Conservation (phyloP, 2,113 vertebrate species). For the Rhodinocichla rosea region DNA sequence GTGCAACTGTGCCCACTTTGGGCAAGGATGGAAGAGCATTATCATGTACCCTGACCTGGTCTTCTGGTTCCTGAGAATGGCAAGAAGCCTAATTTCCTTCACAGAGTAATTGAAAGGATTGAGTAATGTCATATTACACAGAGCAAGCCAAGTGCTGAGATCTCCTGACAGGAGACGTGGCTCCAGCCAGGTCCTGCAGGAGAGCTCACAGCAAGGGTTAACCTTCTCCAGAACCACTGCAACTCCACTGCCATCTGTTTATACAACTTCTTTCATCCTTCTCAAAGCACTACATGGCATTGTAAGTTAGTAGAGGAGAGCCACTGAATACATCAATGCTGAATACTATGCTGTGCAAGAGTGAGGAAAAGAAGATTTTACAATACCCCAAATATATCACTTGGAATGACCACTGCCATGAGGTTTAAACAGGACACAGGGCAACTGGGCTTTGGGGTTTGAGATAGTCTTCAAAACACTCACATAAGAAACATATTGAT, state of each 20-base stretch:
- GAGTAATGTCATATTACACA: neutral
- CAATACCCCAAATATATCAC: neutral
- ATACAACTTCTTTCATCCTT: neutral
- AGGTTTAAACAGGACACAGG: neutral
- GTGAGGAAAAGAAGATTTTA: neutral
- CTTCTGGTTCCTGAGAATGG: slow-evolving; percentile 6
- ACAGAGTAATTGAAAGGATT: slow-evolving; percentile 52
- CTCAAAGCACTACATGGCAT: neutral
- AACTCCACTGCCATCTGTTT: slow-evolving; percentile 13
- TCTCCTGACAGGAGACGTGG: neutral
- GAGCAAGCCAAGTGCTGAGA: slow-evolving; percentile 40
- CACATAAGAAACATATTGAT: neutral
- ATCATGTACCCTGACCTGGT: neutral
- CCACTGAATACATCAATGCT: neutral
- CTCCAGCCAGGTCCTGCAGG: neutral
- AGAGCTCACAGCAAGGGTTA: neutral
- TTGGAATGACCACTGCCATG: neutral
- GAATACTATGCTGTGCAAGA: neutral
- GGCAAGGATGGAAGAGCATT: slow-evolving; percentile 40
- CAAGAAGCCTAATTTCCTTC: slow-evolving; percentile 36
- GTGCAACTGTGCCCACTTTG: slow-evolving; percentile 46
- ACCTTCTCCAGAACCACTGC: neutral
- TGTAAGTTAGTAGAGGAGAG: neutral
- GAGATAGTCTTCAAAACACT: neutral
- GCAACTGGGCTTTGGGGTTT: neutral